A percentile compares a stretch with the other conserved stretches of the same genome.
phyloP scores from a whole-genome alignment of 2,113 vertebrate species.

The Brachypteracias leptosomus region DNA sequence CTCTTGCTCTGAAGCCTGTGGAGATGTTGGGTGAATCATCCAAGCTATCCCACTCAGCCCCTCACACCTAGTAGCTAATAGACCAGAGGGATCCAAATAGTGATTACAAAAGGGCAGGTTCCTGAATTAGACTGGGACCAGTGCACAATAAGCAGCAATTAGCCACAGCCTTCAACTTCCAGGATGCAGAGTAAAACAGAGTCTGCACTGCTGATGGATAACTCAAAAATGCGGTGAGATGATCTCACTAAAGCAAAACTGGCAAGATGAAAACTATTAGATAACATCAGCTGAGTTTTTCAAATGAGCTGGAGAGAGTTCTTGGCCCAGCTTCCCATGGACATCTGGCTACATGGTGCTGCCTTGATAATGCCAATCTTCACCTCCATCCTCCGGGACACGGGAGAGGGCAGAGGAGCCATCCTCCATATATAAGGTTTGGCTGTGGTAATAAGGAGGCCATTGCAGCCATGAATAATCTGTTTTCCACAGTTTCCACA shows the following conservation, averaged over 20 bases:
- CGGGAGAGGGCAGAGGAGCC: background rate
- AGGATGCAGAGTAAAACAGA: background rate
- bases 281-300: background rate
- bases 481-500: conserved; percentile 32
- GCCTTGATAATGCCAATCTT: background rate
- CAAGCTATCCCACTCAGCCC: background rate
- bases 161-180: background rate
- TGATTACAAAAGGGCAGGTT: background rate
- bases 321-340: background rate
- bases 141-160: background rate
- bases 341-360: background rate
- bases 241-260: background rate
- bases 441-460: background rate
- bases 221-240: background rate
- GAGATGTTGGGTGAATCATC: background rate
- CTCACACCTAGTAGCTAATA: background rate
- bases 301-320: background rate
- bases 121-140: background rate
- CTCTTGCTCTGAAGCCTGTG: background rate
- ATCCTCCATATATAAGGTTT: background rate
- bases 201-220: rapidly evolving
- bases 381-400: background rate
- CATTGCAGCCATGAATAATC: conserved; percentile 21
- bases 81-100: background rate
- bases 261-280: background rate